Evolutionary conservation across 2,113 vertebrate species (phyloP), one percentile per base, ranked within the genome.

Genomic region (Misgurnus mizolepis): DNA sequence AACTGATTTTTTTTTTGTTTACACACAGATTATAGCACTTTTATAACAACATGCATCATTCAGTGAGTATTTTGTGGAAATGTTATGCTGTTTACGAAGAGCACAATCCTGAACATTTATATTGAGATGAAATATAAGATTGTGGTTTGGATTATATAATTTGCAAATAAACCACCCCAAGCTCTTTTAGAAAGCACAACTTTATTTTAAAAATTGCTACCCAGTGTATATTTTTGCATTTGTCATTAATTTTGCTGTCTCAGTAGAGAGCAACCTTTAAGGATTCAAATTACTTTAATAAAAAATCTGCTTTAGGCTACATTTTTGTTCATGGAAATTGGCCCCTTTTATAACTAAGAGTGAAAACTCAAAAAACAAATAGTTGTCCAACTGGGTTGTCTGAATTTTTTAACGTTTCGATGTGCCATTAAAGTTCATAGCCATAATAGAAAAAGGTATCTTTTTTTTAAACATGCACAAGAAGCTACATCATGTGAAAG

Each of bases 401-500:
- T 7, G 17, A 58, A n/a, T 2, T 0, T 18, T 18, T 17, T 7
- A 18, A 58, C n/a, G 17, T 7, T 58, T 6, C 6, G n/a, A 73
- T 73, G 53, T 58, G 53, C 69, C 53, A 72, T 58, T 56, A 58
- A 4, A 72, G 53, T 60, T 58, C 14, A 58, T 58, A n/a, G 10
- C 17, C 10, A 73, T 55, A 58, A 11, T 39, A 22, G 39, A 73
- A 58, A 1, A 72, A 72, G 22, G 34, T 40, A 27, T 40, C 49
- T 18, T 9, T 18, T 18, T 56, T 56, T 53, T 53, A 49, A 70
- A 22, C 74, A 85, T 80, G 76, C 66, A 75, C 79, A 88, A 89
- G 85, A 88, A 88, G 86, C 92, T 88, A 83, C 80, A 73, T 90
- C 87, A 80, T 89, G 83, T 81, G 88, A 87, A 86, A 82, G 76